These are phyloP conservation scores for Tribolium madens DNA, from an alignment of 1,140 invertebrate species.

Conservation along the genomic window DNA sequence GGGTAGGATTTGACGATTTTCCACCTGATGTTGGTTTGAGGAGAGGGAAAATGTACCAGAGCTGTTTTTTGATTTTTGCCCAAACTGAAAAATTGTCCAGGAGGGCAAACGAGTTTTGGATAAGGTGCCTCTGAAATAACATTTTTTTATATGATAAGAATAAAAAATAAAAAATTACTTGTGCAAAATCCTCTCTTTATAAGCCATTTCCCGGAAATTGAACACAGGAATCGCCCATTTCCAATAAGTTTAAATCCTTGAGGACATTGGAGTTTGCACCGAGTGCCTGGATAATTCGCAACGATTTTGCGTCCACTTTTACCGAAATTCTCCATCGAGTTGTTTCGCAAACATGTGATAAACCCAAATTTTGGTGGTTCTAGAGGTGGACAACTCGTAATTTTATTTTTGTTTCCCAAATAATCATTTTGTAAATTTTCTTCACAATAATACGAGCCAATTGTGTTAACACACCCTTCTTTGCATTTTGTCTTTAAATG, in stretches of 20 bases:
- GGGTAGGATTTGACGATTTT: conserved; percentile 43
- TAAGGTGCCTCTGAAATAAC: conserved; percentile 28
- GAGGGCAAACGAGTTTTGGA: conserved; percentile 28
- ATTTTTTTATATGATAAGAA: neutral
- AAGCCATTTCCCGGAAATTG: conserved; percentile 12
- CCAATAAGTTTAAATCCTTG: neutral
- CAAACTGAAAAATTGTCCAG: neutral
- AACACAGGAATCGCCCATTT: neutral
- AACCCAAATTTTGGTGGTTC: conserved; percentile 13
- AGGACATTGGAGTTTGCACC: conserved; percentile 10
- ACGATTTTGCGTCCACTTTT: conserved; percentile 16
- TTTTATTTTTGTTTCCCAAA: neutral
- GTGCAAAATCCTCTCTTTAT: conserved; percentile 8
- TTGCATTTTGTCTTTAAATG: neutral
- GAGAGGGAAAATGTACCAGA: conserved; percentile 30
- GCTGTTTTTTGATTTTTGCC: neutral
- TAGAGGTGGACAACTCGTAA: conserved; percentile 14
- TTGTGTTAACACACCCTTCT: conserved; percentile 9
- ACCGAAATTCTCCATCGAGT: neutral
- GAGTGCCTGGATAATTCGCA: conserved; percentile 4
- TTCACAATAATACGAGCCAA: conserved; percentile 32
- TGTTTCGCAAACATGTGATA: conserved; percentile 22
- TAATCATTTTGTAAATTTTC: conserved; percentile 6
- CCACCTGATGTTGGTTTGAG: conserved; percentile 41
- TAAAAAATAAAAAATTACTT: conserved; percentile 1